Conservation (phyloP, 2,113 vertebrate genomes). For the Coracopsis vasa region DNA sequence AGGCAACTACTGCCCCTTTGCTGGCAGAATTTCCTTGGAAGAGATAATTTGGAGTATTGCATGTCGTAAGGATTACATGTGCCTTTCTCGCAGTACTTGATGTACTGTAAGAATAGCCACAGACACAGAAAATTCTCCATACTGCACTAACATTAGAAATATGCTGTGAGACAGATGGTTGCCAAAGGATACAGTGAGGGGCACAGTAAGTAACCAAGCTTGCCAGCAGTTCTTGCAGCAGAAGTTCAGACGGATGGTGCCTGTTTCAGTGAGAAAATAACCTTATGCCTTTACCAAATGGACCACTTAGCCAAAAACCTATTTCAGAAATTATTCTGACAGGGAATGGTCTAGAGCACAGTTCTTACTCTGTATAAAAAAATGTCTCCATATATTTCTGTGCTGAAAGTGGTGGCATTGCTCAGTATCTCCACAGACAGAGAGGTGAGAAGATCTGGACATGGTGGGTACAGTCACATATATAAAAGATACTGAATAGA, state of each 20-base stretch:
- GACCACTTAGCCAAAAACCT: background rate
- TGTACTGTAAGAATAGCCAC: background rate
- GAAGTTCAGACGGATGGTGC: background rate
- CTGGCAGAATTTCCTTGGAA: background rate
- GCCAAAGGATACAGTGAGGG: background rate
- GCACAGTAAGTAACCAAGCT: background rate
- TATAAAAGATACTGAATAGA: background rate
- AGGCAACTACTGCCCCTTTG: background rate
- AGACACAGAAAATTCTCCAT: background rate
- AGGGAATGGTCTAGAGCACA: background rate
- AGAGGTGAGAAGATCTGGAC: background rate
- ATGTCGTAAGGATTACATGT: background rate
- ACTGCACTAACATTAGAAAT: background rate
- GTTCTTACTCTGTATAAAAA: background rate
- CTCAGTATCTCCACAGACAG: background rate
- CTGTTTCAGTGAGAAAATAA: background rate
- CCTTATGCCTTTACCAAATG: background rate
- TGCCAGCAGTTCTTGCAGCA: accelerated
- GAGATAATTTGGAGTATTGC: background rate
- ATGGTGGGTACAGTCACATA: accelerated
- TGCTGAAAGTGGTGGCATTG: background rate
- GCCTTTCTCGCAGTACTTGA: background rate
- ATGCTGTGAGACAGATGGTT: background rate
- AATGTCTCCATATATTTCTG: background rate
- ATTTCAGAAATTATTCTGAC: background rate